Percentiles rank a stretch among this genome's conserved stretches.
Conservation (phyloP, 2,888 invertebrate species). For the Brachyptera risi region DNA sequence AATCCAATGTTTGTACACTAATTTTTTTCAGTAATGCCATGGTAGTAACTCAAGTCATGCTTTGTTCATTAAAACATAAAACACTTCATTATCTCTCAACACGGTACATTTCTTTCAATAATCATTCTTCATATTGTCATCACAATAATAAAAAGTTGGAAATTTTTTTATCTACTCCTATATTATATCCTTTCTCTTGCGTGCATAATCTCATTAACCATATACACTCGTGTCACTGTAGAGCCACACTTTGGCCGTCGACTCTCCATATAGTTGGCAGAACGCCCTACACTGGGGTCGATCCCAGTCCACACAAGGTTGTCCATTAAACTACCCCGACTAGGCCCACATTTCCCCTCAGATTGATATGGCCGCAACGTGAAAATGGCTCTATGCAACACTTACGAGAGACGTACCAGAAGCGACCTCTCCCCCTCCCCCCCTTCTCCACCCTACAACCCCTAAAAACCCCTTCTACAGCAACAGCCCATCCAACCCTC, state of each 20-base stretch:
- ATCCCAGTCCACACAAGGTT: neutral
- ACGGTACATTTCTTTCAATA: neutral
- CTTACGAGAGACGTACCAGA: too few relatives aligned
- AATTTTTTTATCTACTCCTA: neutral
- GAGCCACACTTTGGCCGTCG: neutral
- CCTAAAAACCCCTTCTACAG: neutral
- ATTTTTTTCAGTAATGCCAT: too few relatives aligned
- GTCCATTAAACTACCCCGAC: constrained; percentile 1
- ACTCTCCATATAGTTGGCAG: neutral
- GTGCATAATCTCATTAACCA: neutral
- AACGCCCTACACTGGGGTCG: neutral
- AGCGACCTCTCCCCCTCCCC: too few relatives aligned
- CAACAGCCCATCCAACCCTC: neutral
- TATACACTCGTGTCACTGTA: neutral
- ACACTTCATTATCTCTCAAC: neutral
- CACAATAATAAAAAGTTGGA: neutral
- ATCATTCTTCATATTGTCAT: neutral
- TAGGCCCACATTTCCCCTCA: neutral
- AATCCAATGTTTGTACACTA: too few relatives aligned
- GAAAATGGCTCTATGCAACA: neutral
- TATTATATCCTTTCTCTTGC: neutral
- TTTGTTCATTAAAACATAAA: too few relatives aligned
- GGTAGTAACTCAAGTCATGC: too few relatives aligned
- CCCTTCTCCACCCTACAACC: too few relatives aligned
- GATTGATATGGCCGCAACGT: constrained; percentile 6